These are phyloP conservation scores for Chloroclysta siterata DNA, from an alignment of 2,888 invertebrate genomes.

Conservation along the genomic window DNA sequence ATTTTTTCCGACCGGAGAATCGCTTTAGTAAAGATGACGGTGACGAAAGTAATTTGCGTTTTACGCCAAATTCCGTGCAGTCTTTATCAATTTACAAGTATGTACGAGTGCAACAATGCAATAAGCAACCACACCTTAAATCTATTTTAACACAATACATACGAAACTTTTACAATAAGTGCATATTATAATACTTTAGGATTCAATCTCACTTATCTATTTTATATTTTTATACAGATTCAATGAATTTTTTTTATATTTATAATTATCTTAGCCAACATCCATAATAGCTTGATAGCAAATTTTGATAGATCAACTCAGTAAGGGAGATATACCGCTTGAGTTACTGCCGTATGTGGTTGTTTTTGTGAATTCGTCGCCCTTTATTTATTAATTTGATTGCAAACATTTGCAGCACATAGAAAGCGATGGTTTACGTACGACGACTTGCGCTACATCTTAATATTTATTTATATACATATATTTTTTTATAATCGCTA, in stretches of 20 bases:
- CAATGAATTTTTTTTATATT: background rate
- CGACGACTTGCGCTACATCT: too few relatives aligned
- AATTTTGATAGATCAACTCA: background rate
- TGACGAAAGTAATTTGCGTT: background rate
- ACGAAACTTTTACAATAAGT: conserved; percentile 14
- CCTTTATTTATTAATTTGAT: too few relatives aligned
- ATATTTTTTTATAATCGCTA: too few relatives aligned
- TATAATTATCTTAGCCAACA: background rate
- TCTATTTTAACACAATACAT: conserved; percentile 10
- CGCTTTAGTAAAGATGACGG: background rate
- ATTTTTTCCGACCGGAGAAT: background rate
- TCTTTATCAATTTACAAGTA: conserved; percentile 3
- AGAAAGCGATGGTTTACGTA: too few relatives aligned
- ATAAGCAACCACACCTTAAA: conserved; percentile 14
- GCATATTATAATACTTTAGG: conserved; percentile 7
- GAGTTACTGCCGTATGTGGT: too few relatives aligned
- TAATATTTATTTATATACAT: too few relatives aligned
- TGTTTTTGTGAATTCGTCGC: too few relatives aligned
- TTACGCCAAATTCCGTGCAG: background rate
- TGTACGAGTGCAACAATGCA: conserved; percentile 17
- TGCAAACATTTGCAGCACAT: too few relatives aligned
- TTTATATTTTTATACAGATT: conserved; percentile 8
- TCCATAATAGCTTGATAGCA: background rate
- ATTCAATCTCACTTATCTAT: conserved; percentile 15
- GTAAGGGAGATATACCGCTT: too few relatives aligned